Evolutionary conservation across 2,797 vertebrate species (phyloP).

Genomic region (Sphaeramia orbicularis): DNA sequence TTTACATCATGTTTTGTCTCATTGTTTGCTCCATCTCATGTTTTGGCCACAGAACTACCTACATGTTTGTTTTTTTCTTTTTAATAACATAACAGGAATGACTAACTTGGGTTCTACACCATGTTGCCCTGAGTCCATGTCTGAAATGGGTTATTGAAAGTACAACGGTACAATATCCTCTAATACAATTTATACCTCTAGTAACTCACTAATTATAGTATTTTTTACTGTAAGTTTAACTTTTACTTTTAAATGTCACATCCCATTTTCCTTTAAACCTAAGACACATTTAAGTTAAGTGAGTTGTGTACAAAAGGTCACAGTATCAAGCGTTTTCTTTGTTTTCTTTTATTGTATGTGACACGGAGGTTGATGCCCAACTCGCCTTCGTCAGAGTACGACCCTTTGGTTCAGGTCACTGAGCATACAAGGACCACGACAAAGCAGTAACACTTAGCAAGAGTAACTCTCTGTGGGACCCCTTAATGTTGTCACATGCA

Average conservation of each 20-base stretch:
- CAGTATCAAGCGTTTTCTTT: slow-evolving; percentile 26
- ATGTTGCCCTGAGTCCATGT: too few relatives aligned
- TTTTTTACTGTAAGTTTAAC: too few relatives aligned
- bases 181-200: too few relatives aligned
- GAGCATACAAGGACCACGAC: slow-evolving; percentile 60
- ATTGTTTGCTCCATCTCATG: too few relatives aligned
- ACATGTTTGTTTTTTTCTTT: too few relatives aligned
- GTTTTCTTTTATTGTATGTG: slow-evolving; percentile 37
- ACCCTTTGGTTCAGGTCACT: slow-evolving; percentile 75
- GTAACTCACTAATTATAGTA: too few relatives aligned
- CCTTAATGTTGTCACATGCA: slow-evolving; percentile 72
- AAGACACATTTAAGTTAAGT: slow-evolving; percentile 32
- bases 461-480: slow-evolving; percentile 65
- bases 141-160: too few relatives aligned
- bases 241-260: background rate
- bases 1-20: too few relatives aligned
- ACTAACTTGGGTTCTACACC: too few relatives aligned
- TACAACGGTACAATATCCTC: too few relatives aligned
- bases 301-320: slow-evolving; percentile 33
- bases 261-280: background rate
- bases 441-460: slow-evolving; percentile 72
- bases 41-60: too few relatives aligned
- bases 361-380: slow-evolving; percentile 23
- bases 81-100: too few relatives aligned
- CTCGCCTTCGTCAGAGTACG: slow-evolving; percentile 51